Evolutionary conservation across 2,113 vertebrate species (phyloP), one percentile per base, ranked within the genome.

Genomic region (Cynopterus brachyotis): DNA sequence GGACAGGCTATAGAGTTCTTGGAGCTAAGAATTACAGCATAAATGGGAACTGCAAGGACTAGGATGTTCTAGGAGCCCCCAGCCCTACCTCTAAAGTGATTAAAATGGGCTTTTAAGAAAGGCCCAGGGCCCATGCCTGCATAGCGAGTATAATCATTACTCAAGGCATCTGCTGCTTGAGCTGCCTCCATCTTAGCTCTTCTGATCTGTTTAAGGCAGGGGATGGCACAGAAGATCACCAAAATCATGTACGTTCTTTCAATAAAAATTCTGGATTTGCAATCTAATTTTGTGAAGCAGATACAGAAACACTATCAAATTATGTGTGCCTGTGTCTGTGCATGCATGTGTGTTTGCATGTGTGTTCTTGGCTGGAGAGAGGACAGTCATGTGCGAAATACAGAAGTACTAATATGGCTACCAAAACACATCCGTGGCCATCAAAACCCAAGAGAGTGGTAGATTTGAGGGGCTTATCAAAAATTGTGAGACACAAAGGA

Each of bases 241-340:
- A 80, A 94, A 89, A 62, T 76, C 81, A 94, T 22, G 0, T 70
- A 94, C 67, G 66, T 66, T 97, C 92, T 81, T 89, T 82, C 96
- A 79, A 57, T 42, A 75, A 89, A 67, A 32, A 28, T 72, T 96
- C 89, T 75, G 94, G 73, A n/a, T 3, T 59, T 92, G 73, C 81
- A 97, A 97, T 97, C 91, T 95, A 97, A 97, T 97, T 98, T 98
- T 83, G 64, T 69, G 79, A 89, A 91, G 89, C 96, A 96, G 89
- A 97, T 96, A 94, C 89, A 98, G 76, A 94, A 97, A 78, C 37
- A 72, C 96, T 94, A 97, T 97, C 97, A 86, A 97, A 98, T 98
- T 97, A 97, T 8, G 3, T 89, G 85, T 0, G 73, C 81, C 94
- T 96, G 92, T 70, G 70, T 92, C 80, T 97, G 78, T 3, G 7